Evolutionary conservation across 2,113 vertebrate species (phyloP).

Genomic region (Erythrocercus mccallii): DNA sequence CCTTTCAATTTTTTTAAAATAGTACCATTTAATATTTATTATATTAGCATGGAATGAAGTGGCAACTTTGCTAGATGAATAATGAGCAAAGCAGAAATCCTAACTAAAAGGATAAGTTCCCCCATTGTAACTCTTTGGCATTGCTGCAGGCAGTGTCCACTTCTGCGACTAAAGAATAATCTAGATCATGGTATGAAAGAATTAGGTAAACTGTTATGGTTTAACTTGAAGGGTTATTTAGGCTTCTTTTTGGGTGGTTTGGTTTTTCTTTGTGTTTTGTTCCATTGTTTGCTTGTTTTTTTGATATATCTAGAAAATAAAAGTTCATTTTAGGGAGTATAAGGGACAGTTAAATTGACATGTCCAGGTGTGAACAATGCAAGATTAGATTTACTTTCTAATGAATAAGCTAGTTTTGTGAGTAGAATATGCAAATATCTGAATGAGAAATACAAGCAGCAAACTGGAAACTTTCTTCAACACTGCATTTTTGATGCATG

Average conservation of each 20-base stretch:
- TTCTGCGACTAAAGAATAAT: not conserved
- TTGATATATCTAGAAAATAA: not conserved
- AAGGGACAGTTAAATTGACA: not conserved
- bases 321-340: not conserved
- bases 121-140: not conserved
- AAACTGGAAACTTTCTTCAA: not conserved
- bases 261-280: not conserved
- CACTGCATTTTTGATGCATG: not conserved
- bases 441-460: not conserved
- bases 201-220: not conserved
- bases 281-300: not conserved
- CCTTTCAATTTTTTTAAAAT: not conserved
- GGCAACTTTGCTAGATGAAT: not conserved
- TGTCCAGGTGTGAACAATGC: not conserved
- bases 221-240: not conserved
- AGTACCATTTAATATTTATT: not conserved
- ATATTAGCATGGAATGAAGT: not conserved
- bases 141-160: not conserved
- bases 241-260: not conserved
- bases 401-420: not conserved
- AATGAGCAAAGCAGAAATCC: not conserved
- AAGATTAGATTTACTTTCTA: not conserved
- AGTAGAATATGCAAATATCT: not conserved
- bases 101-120: not conserved
- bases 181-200: not conserved